phyloP scores from a whole-genome alignment of 1,140 invertebrate genomes.

The Frieseomelitta varia region DNA sequence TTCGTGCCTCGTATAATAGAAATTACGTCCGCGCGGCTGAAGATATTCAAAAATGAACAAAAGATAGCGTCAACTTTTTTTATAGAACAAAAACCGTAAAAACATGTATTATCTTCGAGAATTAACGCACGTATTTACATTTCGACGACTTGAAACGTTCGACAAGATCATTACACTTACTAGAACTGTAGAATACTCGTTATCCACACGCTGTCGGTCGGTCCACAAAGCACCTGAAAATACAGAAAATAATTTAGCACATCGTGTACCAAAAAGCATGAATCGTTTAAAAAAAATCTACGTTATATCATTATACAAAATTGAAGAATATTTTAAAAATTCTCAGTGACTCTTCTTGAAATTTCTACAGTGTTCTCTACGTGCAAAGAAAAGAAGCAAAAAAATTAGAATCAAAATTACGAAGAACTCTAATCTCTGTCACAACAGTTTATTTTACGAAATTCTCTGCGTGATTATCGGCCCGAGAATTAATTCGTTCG shows the following conservation, averaged over 20 bases:
- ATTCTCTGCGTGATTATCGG: background rate
- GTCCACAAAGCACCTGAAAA: conserved; percentile 3
- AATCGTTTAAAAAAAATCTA: background rate
- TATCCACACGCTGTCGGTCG: background rate
- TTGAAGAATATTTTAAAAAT: background rate
- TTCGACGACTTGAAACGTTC: background rate
- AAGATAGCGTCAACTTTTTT: background rate
- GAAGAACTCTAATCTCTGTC: too few relatives aligned
- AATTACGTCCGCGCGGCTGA: background rate
- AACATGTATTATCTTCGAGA: background rate
- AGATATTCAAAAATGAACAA: background rate
- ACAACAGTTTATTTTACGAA: too few relatives aligned
- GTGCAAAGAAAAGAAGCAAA: too few relatives aligned
- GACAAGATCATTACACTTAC: background rate
- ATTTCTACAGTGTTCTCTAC: too few relatives aligned
- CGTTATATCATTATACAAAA: background rate
- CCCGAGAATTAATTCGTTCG: background rate
- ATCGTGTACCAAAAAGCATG: background rate
- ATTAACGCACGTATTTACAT: background rate
- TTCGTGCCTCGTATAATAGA: background rate
- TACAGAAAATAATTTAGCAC: background rate
- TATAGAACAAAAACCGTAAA: background rate
- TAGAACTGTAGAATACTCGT: background rate
- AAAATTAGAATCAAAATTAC: too few relatives aligned
- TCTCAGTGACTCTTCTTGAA: background rate